Evolutionary conservation across 2,113 vertebrate species (phyloP).

Genomic region (Nyctibius bracteatus): DNA sequence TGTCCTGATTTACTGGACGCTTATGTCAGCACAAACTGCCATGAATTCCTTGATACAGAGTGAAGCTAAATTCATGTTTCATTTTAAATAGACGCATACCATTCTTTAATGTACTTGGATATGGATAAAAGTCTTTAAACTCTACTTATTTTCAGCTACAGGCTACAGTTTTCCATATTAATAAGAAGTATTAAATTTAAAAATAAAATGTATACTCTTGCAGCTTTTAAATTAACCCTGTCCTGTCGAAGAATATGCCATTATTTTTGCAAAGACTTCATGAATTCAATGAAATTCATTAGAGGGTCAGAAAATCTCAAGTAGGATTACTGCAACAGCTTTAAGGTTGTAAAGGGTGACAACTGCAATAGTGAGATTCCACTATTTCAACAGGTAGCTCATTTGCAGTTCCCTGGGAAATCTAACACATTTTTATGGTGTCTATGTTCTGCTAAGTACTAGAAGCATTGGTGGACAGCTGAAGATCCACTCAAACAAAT

Average conservation of each 20-base stretch:
- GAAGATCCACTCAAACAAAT: neutral
- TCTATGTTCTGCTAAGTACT: neutral
- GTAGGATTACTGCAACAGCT: neutral
- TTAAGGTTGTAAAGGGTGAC: neutral
- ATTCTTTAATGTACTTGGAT: conserved; percentile 25
- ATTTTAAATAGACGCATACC: neutral
- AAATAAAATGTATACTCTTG: neutral
- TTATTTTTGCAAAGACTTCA: neutral
- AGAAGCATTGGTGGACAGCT: neutral
- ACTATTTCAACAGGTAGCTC: neutral
- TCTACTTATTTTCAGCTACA: neutral
- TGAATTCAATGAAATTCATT: neutral
- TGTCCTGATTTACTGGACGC: neutral
- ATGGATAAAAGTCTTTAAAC: neutral
- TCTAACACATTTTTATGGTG: neutral
- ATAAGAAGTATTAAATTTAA: neutral
- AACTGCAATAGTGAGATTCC: neutral
- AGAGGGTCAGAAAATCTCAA: neutral
- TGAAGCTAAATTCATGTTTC: conserved; percentile 24
- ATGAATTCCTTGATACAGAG: conserved; percentile 26
- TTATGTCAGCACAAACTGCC: conserved; percentile 31
- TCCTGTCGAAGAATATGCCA: neutral
- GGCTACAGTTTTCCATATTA: neutral
- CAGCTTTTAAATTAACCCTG: neutral
- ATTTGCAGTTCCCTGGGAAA: neutral